Percentiles rank a stretch among this genome's conserved stretches.
phyloP scores from a whole-genome alignment of 1,140 invertebrate genomes.

The Drosophila lowei region DNA sequence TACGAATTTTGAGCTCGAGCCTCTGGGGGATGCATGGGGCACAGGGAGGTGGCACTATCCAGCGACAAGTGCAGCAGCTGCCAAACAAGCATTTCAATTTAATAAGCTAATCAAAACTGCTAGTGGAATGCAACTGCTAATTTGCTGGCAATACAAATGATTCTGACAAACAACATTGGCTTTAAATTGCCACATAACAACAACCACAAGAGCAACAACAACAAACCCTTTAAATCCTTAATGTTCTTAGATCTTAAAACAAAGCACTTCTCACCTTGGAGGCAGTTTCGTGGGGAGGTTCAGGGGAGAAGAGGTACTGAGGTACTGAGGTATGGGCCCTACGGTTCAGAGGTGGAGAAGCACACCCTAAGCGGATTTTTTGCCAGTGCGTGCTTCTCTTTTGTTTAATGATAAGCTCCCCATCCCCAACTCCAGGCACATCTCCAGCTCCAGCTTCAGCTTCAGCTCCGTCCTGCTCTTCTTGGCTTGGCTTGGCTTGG shows the following conservation, averaged over 20 bases:
- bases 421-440: too few relatives aligned
- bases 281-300: too few relatives aligned
- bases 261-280: not conserved
- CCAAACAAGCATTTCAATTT: conserved; percentile 44
- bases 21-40: not conserved
- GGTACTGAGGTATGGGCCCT: too few relatives aligned
- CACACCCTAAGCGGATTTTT: conserved; percentile 27
- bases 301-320: not conserved
- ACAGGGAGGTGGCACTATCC: not conserved
- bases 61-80: conserved; percentile 55
- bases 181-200: too few relatives aligned
- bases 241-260: not conserved
- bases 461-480: conserved; percentile 6
- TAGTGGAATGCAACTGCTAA: conserved; percentile 55
- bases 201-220: too few relatives aligned
- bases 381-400: conserved; percentile 22
- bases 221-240: too few relatives aligned
- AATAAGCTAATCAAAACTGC: conserved; percentile 46
- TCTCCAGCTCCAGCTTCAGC: too few relatives aligned
- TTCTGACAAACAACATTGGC: too few relatives aligned
- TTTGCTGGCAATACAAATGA: conserved; percentile 35
- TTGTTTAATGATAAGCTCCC: conserved; percentile 50
- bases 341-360: not conserved
- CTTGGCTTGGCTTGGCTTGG: conserved; percentile 37
- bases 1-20: not conserved